phyloP scores from a whole-genome alignment of 1,140 invertebrate genomes.

The Neodiprion fabricii region DNA sequence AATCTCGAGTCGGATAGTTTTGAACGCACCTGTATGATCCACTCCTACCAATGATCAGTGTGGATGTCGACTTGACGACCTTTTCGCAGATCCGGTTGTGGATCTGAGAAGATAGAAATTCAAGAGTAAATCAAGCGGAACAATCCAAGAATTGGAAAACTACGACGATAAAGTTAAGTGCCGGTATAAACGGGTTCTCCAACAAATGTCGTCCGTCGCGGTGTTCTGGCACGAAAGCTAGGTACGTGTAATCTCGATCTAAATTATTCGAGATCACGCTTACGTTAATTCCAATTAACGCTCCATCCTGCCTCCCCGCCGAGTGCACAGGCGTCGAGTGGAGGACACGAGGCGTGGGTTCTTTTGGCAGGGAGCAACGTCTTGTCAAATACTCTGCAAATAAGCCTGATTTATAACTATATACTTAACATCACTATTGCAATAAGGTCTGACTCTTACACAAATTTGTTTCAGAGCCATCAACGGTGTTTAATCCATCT shows the following conservation, averaged over 20 bases:
- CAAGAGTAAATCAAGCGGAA: too few species aligned
- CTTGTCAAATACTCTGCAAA: conserved; percentile 8
- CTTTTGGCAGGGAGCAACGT: neutral
- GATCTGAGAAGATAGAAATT: too few species aligned
- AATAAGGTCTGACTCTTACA: neutral
- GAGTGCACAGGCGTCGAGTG: neutral
- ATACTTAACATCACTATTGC: neutral
- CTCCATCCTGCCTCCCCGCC: conserved; percentile 27
- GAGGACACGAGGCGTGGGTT: neutral
- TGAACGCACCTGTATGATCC: too few species aligned
- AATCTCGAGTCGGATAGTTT: too few species aligned
- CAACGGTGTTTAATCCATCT: too few species aligned
- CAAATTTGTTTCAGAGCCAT: neutral
- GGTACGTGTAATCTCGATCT: conserved; percentile 35
- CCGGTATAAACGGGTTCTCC: neutral
- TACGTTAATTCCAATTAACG: conserved; percentile 38
- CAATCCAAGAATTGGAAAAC: neutral
- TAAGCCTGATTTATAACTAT: conserved; percentile 7
- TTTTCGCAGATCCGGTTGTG: too few species aligned
- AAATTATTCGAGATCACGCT: conserved; percentile 43
- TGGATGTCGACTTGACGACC: too few species aligned
- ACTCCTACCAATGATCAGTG: too few species aligned
- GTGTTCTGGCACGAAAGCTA: neutral
- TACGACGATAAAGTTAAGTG: neutral
- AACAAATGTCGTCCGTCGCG: neutral